Evolutionary conservation across 2,113 vertebrate genomes (phyloP), one percentile per base, ranked within the genome.

Genomic region (Chaenocephalus aceratus): DNA sequence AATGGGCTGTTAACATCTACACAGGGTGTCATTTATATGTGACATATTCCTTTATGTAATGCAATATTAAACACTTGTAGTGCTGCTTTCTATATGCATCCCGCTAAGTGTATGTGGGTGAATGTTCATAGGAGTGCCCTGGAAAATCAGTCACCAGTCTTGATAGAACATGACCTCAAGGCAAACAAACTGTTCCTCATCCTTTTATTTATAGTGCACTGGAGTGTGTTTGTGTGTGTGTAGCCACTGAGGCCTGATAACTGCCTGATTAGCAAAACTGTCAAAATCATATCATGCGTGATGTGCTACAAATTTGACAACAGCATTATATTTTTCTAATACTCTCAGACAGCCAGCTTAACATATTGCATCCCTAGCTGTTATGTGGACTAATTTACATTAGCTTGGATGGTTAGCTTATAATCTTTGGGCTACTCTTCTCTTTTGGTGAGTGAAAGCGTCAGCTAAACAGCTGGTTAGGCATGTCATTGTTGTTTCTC

Each of bases 181-280:
- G 59, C n/a, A n/a, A 64, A 72, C 45, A 52, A 66, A 64, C 34
- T 52, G 3, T 30, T 51, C 36, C 15, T n/a, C 69, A 30, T 12
- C 18, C 59, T 65, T 8, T n/a, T 30, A 23, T 9, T 59, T 34
- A 57, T 11, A 18, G 16, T 30, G 34, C 58, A 16, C 16, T 23
- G 54, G 30, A 67, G 62, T 58, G 57, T 74, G 36, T 72, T n/a
- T 56, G 65, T 79, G 61, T 67, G 16, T 78, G 77, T 53, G 69
- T 30, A 48, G 14, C 36, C 13, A 60, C 44, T 63, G 49, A 30
- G 57, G 75, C 59, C 61, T 67, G 70, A 84, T 75, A 82, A 75
- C 71, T 66, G 56, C 1, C 68, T 68, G 71, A 84, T 63, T 75
- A 69, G 67, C 63, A 79, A 61, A 77, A 71, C 73, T 78, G 79